Evolutionary conservation across 2,797 vertebrate genomes (phyloP), one percentile per base, ranked within the genome.

Genomic region (Urophycis tenuis): DNA sequence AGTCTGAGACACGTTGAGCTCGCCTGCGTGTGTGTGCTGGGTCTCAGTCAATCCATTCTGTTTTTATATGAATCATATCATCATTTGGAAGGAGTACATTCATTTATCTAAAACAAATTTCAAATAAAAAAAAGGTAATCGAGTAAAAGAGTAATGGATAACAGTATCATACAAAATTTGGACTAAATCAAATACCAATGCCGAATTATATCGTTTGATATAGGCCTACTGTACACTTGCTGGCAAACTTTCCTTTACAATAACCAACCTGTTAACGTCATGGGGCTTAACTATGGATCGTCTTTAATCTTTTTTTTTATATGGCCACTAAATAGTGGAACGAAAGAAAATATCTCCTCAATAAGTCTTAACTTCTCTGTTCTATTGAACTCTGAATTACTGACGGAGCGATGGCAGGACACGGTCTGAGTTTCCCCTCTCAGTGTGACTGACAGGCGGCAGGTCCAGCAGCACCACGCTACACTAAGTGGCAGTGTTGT

Each of bases 401-500:
- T n/a, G 53, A 60, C 11, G 8, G 17, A 53, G 7, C 19, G 45
- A 8, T 22, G 45, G 17, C 45, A 19, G n/a, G n/a, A n/a, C n/a
- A n/a, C n/a, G n/a, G n/a, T n/a, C n/a, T n/a, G n/a, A n/a, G n/a
- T n/a, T n/a, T n/a, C n/a, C n/a, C n/a, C 29, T 31, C 15, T 17
- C 14, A 32, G 25, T 25, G 53, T 60, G 31, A 71, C 15, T 2
- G 67, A 32, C 53, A 39, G 45, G 15, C 75, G 33, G 74, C 33
- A 31, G 81, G 77, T 74, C 80, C 75, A 53, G n/a, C n/a, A n/a
- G 72, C 60, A 41, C 74, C 31, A n/a, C 22, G 53, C 32, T 34
- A 17, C 76, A 73, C 31, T 41, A 71, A 71, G 73, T 75, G 74
- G 69, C 73, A 60, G 71, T 71, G 34, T 32, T 71, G 29, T 32